A percentile compares a stretch with the other conserved stretches of the same genome.
These are phyloP conservation scores for Struthidea cinerea DNA, from an alignment of 2,113 vertebrate species.

Conservation along the genomic window DNA sequence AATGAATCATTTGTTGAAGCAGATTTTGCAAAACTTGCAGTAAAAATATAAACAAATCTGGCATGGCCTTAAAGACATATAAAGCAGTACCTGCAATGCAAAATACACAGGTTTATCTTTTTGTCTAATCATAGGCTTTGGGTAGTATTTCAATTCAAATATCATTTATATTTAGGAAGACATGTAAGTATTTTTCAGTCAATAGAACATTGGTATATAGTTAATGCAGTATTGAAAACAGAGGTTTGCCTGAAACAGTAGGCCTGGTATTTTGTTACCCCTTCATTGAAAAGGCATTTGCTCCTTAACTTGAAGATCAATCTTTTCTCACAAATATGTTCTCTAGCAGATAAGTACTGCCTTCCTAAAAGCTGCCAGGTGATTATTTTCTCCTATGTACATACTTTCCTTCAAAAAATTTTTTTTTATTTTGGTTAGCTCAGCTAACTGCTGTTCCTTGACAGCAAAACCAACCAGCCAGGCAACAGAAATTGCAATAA, in stretches of 20 bases:
- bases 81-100: neutral
- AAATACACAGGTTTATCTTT: neutral
- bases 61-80: neutral
- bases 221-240: neutral
- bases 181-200: neutral
- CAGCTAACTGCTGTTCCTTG: neutral
- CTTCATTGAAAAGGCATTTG: neutral
- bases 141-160: neutral
- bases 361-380: neutral
- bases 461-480: neutral
- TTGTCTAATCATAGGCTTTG: neutral
- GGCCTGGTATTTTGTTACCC: neutral
- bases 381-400: neutral
- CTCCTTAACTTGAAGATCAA: neutral
- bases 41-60: neutral
- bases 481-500: neutral
- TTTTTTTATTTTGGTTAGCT: neutral
- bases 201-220: accelerated
- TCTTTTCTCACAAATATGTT: neutral
- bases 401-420: neutral
- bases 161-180: neutral
- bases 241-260: neutral
- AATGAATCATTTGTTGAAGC: neutral
- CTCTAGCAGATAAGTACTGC: neutral
- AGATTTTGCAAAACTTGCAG: neutral